A percentile compares a stretch with the other conserved stretches of the same genome.
phyloP scores from a whole-genome alignment of 1,140 invertebrate species.

The Drosophila ercepeae region DNA sequence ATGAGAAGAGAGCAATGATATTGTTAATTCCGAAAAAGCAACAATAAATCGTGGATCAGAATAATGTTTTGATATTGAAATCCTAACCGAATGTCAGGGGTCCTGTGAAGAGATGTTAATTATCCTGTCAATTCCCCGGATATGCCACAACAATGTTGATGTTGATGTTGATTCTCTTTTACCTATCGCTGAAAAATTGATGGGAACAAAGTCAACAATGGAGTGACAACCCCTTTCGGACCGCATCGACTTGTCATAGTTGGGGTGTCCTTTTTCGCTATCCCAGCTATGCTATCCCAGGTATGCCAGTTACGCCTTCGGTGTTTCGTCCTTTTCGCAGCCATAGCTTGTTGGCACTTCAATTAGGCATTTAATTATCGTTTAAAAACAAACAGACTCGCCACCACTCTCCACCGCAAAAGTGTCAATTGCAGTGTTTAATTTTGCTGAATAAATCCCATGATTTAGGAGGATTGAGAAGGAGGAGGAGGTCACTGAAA shows the following conservation, averaged over 20 bases:
- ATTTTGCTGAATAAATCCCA: neutral
- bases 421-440: slow-evolving; percentile 40
- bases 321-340: neutral
- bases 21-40: neutral
- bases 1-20: neutral
- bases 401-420: neutral
- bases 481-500: neutral
- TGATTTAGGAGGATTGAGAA: slow-evolving; percentile 27
- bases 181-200: slow-evolving; percentile 44
- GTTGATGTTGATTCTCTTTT: neutral
- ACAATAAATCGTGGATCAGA: slow-evolving; percentile 19
- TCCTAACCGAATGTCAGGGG: neutral
- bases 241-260: slow-evolving; percentile 7
- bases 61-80: neutral
- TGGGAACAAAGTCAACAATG: slow-evolving; percentile 41
- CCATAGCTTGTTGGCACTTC: slow-evolving; percentile 10
- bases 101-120: slow-evolving; percentile 34
- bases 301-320: too few species aligned
- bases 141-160: neutral
- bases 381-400: slow-evolving; percentile 12
- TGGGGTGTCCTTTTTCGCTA: too few species aligned
- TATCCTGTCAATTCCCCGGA: slow-evolving; percentile 44
- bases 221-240: slow-evolving; percentile 18
- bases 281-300: too few species aligned
- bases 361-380: slow-evolving; percentile 46